Evolutionary conservation across 1,140 invertebrate genomes (phyloP).

Genomic region (Calephelis nemesis): DNA sequence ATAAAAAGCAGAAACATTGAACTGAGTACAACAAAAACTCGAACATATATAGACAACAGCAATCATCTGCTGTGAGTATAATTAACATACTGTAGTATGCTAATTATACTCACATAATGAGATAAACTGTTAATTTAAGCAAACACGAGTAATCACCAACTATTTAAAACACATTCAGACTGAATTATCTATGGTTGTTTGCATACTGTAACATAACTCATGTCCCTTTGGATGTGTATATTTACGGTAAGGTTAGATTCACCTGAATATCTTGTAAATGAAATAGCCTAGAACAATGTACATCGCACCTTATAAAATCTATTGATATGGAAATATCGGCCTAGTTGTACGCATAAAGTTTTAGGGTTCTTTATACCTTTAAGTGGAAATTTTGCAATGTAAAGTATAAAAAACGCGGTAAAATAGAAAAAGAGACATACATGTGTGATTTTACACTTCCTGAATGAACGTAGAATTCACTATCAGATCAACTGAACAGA

Average conservation of each 20-base stretch:
- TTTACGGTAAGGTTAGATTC: conserved; percentile 28
- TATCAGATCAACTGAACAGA: no score
- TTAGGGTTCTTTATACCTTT: conserved; percentile 8
- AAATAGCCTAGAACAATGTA: conserved; percentile 20
- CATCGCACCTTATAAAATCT: conserved; percentile 5
- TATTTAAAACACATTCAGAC: conserved; percentile 36
- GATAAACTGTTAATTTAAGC: conserved; percentile 30
- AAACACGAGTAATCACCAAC: conserved; percentile 29
- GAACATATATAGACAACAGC: background rate
- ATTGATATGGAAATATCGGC: conserved; percentile 17
- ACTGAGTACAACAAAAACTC: conserved; percentile 1
- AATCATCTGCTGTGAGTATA: background rate
- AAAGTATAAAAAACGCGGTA: no score
- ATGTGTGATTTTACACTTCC: no score
- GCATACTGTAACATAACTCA: conserved; percentile 21
- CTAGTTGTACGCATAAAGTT: background rate
- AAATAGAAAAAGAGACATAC: no score
- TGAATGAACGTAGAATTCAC: no score
- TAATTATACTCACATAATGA: conserved; percentile 19
- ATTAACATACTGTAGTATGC: background rate
- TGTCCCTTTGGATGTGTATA: conserved; percentile 14
- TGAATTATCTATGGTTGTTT: conserved; percentile 27
- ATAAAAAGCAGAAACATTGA: background rate
- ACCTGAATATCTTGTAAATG: conserved; percentile 31
- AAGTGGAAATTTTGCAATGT: no score